Conservation (phyloP, 64 coral and sea anemone genomes). For the Catalaphyllia jardinei region DNA sequence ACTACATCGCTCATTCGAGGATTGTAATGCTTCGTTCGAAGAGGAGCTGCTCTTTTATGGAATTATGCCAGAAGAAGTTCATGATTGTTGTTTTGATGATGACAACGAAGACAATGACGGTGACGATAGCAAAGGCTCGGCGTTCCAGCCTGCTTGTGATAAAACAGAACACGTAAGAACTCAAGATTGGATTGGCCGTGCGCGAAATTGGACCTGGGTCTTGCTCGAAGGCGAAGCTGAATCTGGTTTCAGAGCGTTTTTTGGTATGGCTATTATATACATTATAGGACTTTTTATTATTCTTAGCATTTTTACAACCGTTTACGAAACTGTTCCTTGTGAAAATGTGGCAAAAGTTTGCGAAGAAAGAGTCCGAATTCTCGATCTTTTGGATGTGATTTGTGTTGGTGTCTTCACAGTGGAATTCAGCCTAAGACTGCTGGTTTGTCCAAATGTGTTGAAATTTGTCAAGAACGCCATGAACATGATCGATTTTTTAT, state of each 20-base stretch:
- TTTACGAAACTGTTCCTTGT: conserved; percentile 86
- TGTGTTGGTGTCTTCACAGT: conserved; percentile 81
- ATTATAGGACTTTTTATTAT: conserved; percentile 84
- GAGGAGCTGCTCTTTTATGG: conserved; percentile 86
- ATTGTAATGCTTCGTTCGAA: conserved; percentile 84
- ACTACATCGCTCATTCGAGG: conserved; percentile 86
- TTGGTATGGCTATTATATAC: conserved; percentile 72
- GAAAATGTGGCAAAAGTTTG: conserved; percentile 31
- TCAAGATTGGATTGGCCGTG: background rate
- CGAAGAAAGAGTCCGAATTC: conserved; percentile 50
- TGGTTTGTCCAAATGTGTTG: conserved; percentile 49
- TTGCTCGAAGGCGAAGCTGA: conserved; percentile 61
- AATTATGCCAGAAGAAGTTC: conserved; percentile 78
- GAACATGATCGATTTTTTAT: conserved; percentile 87
- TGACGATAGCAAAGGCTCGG: conserved; percentile 35
- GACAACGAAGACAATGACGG: conserved; percentile 60
- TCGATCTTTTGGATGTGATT: conserved; percentile 68
- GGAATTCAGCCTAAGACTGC: conserved; percentile 59
- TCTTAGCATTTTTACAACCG: conserved; percentile 84
- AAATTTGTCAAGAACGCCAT: conserved; percentile 66
- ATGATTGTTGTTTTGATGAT: conserved; percentile 91
- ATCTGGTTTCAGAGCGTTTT: conserved; percentile 41
- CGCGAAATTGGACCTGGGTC: conserved; percentile 39
- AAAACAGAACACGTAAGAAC: background rate
- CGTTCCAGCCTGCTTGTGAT: background rate